These are phyloP conservation scores for Emydura subglobosa DNA, from an alignment of 2,113 vertebrate species.

Conservation along the genomic window DNA sequence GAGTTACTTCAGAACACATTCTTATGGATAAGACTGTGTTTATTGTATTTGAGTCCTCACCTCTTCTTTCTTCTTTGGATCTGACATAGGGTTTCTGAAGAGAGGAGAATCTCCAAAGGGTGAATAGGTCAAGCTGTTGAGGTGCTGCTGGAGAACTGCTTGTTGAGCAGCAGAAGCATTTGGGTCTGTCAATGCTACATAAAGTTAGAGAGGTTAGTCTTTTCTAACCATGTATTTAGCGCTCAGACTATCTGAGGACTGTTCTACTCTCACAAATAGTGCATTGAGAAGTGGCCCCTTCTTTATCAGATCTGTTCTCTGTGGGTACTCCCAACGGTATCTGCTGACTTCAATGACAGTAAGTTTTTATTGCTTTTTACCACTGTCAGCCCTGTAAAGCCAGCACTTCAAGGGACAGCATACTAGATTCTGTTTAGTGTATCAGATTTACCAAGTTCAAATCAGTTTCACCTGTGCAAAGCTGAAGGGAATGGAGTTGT, in stretches of 20 bases:
- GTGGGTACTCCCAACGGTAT: accelerated
- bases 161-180: slow-evolving; percentile 90
- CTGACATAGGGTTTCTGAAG: slow-evolving; percentile 94
- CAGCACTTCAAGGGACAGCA: neutral
- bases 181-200: slow-evolving; percentile 89
- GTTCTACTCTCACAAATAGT: neutral
- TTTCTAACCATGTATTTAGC: neutral
- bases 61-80: slow-evolving; percentile 98
- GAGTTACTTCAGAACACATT: neutral
- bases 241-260: neutral
- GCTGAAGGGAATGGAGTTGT: neutral
- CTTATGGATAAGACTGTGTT: accelerated
- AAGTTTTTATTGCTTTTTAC: neutral
- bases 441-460: accelerated
- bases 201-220: neutral
- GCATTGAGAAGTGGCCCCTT: neutral
- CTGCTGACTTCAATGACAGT: neutral
- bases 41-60: slow-evolving; percentile 47
- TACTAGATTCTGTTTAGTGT: no score
- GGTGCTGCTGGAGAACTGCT: slow-evolving; percentile 91
- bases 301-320: neutral
- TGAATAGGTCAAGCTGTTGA: slow-evolving; percentile 89
- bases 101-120: slow-evolving; percentile 96
- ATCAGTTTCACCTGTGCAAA: accelerated
- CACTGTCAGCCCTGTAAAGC: neutral